phyloP scores from a whole-genome alignment of 2,888 invertebrate species.

The Sthenelais limicola region DNA sequence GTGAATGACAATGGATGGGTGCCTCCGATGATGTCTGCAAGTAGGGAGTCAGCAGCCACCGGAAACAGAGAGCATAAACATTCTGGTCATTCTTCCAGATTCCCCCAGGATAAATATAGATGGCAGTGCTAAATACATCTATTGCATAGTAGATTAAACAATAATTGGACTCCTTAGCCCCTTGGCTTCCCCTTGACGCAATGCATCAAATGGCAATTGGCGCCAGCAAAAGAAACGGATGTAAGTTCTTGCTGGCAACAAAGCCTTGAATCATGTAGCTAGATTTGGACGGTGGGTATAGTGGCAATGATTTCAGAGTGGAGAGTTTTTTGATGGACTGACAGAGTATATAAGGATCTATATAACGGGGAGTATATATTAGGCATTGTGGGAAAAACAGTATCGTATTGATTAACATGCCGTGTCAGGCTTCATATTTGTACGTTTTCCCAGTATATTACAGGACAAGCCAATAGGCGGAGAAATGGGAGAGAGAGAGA shows the following conservation, averaged over 20 bases:
- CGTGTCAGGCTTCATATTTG: no score
- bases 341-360: no score
- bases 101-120: constrained; percentile 26
- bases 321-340: no score
- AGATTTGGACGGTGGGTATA: no score
- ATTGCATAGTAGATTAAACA: constrained; percentile 29
- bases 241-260: constrained; percentile 15
- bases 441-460: no score
- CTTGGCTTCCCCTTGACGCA: constrained; percentile 6
- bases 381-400: no score
- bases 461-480: no score
- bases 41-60: not conserved
- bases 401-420: no score
- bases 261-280: no score
- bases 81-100: constrained; percentile 21
- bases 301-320: no score
- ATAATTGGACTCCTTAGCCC: constrained; percentile 23
- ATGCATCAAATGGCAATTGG: constrained; percentile 1
- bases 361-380: no score
- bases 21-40: not conserved
- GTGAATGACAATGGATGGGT: not conserved
- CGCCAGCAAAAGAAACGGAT: not conserved
- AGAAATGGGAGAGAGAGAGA: no score
- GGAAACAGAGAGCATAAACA: constrained; percentile 7
- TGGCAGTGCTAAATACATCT: constrained; percentile 20